A percentile compares a stretch with the other conserved stretches of the same genome.
Evolutionary conservation across 2,113 vertebrate species (phyloP).

Genomic region (Stigmatopora argus): DNA sequence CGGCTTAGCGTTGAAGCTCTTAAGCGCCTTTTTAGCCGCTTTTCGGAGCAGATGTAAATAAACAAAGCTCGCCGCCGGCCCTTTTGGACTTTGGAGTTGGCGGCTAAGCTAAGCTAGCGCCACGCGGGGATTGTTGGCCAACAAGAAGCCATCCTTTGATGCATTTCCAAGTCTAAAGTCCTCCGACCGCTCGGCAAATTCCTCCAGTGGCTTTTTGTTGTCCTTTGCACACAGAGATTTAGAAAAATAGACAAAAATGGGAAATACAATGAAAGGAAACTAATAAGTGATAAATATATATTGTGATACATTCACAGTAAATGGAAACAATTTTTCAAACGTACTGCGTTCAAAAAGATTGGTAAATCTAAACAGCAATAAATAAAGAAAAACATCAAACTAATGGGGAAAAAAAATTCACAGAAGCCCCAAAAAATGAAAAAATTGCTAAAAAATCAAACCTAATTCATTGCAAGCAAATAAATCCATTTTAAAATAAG

Average conservation of each 20-base stretch:
- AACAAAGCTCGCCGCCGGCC: conserved; percentile 40
- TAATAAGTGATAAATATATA: not conserved
- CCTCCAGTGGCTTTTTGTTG: conserved; percentile 33
- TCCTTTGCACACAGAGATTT: not conserved
- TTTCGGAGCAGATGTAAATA: conserved; percentile 40
- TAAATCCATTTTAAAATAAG: no score
- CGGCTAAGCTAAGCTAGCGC: conserved; percentile 19
- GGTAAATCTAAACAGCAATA: no score
- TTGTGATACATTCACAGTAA: no score
- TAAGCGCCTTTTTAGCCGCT: conserved; percentile 56
- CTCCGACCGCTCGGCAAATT: conserved; percentile 23
- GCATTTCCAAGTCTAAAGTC: conserved; percentile 24
- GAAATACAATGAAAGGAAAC: not conserved
- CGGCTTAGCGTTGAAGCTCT: conserved; percentile 54
- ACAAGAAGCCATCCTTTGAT: conserved; percentile 26
- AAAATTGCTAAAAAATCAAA: no score
- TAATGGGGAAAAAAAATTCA: no score
- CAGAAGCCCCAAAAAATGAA: no score
- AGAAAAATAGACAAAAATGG: not conserved
- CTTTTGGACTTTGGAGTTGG: conserved; percentile 35
- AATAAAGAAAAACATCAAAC: no score
- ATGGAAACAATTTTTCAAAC: no score
- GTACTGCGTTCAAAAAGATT: no score
- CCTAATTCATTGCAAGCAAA: no score
- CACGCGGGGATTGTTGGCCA: conserved; percentile 36